phyloP scores from a whole-genome alignment of 2,113 vertebrate species.

The Hippocampus comes region DNA sequence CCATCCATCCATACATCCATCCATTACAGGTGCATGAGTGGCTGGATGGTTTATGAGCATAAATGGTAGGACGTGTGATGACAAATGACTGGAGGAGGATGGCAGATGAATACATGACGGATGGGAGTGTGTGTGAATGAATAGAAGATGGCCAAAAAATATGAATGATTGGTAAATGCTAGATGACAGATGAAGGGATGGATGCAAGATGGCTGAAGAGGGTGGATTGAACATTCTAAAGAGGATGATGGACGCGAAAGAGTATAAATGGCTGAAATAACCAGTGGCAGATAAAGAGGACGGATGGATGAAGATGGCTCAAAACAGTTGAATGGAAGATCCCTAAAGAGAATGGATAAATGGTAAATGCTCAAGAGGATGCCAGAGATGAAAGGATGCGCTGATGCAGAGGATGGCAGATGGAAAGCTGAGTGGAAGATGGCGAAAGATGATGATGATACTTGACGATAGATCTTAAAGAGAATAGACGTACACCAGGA shows the following conservation, averaged over 20 bases:
- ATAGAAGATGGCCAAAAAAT: no score
- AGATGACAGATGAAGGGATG: not conserved
- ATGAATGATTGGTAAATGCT: no score
- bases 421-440: not conserved
- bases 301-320: not conserved
- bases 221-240: no score
- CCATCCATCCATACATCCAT: no score
- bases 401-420: not conserved
- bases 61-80: no score
- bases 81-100: no score
- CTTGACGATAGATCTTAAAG: not conserved
- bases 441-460: not conserved
- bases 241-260: not conserved
- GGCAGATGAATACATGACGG: no score
- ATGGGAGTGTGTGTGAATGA: no score
- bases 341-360: not conserved
- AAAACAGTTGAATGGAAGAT: not conserved
- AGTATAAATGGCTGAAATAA: not conserved
- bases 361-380: not conserved
- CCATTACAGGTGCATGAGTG: no score
- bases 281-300: not conserved
- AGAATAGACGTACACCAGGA: not conserved
- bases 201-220: constrained; percentile 1
- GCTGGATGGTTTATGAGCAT: no score
- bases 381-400: not conserved